Conservation (phyloP, 2,113 vertebrate species). For the Argyrosomus japonicus region DNA sequence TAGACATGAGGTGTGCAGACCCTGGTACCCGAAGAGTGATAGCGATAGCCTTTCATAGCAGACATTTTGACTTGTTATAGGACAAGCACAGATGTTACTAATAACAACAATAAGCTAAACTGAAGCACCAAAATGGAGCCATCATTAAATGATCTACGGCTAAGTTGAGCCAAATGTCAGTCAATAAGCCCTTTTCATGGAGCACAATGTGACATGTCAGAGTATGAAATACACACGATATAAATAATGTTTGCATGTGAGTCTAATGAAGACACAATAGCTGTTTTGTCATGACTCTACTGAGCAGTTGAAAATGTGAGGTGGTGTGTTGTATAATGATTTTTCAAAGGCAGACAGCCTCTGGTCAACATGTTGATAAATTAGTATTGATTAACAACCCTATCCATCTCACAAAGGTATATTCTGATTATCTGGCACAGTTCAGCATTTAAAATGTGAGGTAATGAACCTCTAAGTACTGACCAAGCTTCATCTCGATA, state of each 20-base stretch:
- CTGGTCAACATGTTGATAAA: background rate
- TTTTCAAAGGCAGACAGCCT: background rate
- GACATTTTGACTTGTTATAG: background rate
- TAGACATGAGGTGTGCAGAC: background rate
- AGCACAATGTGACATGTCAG: too few relatives aligned
- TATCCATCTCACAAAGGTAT: background rate
- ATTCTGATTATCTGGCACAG: background rate
- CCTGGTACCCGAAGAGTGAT: background rate
- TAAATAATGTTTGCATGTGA: background rate
- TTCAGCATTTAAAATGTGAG: background rate
- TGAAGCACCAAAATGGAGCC: background rate
- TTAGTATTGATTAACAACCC: constrained; percentile 4
- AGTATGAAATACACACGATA: too few relatives aligned
- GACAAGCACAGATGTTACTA: background rate
- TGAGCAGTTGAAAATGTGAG: background rate
- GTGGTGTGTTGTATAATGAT: background rate
- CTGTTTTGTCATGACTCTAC: background rate
- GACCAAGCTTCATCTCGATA: background rate
- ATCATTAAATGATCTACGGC: background rate
- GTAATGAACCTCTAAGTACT: constrained; percentile 25
- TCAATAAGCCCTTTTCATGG: too few relatives aligned
- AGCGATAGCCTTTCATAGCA: background rate
- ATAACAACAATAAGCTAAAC: background rate
- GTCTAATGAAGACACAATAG: background rate
- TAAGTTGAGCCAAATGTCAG: too few relatives aligned